Evolutionary conservation across 2,888 invertebrate species (phyloP), one percentile per base, ranked within the genome.

Genomic region (Drosophila lutescens): DNA sequence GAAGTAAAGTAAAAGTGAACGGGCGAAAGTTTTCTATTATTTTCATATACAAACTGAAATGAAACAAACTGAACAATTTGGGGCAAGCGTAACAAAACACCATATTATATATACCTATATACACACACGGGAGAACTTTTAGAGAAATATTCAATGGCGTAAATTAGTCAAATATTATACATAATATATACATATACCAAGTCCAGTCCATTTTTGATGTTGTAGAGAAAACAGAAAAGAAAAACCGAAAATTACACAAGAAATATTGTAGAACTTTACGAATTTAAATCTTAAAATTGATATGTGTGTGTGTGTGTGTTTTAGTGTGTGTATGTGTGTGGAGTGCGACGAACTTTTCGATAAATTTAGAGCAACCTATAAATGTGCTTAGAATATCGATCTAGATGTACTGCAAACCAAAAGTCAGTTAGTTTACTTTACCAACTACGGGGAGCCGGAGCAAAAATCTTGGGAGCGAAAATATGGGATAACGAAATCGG

Each of bases 181-280:
- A 46, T 63, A 49, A 58, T 67, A 50, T 30, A 46, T 63, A 49
- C 10, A 36, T 60, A 55, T 51, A 55, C 50, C 58, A 59, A 66
- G 63, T 77, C 60, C 79, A 87, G 82, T 83, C 83, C 83, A 83
- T 83, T 83, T 80, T 83, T 78, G 78, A 83, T 83, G 83, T 83
- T 78, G 86, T 83, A 88, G 74, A 26, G 43, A 58, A 17, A 34
- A 23, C 20, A 58, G 36, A 54, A n/a, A 44, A 23, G 23, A 13
- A 44, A 46, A 46, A 7, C 20, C 7, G 47, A 53, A 66, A 49
- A 34, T 34, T 40, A 63, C 20, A 58, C 26, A 23, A 47, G 20
- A 20, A 38, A 74, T 54, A 67, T 61, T 60, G 47, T 60, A 74
- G 74, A 59, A 60, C 76, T 67, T 60, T 81, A 86, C 81, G 87